Evolutionary conservation across 2,797 vertebrate species (phyloP).

Genomic region (Acanthurus leucopareius): DNA sequence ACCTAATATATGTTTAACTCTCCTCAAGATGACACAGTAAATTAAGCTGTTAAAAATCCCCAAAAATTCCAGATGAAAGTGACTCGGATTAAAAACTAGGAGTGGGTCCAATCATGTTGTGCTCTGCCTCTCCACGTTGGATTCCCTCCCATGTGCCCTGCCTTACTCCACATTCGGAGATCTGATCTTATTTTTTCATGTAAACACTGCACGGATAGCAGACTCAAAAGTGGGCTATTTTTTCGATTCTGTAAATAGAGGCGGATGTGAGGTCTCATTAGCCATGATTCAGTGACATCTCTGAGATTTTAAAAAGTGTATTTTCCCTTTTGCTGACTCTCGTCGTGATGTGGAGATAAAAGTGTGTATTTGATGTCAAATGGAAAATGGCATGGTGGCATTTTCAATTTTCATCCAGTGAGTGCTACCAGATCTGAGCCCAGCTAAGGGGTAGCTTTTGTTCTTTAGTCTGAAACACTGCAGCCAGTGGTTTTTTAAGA

Average conservation of each 20-base stretch:
- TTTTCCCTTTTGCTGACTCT: slow-evolving; percentile 16
- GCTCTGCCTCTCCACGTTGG: slow-evolving; percentile 8
- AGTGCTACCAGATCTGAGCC: background rate
- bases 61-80: slow-evolving; percentile 2
- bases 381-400: slow-evolving; percentile 22
- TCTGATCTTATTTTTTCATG: slow-evolving; percentile 12
- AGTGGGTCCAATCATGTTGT: background rate
- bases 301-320: slow-evolving; percentile 44
- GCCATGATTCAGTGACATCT: slow-evolving; percentile 25
- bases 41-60: slow-evolving; percentile 14
- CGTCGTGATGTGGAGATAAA: slow-evolving; percentile 10
- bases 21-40: background rate
- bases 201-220: slow-evolving; percentile 21
- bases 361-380: slow-evolving; percentile 32
- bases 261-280: slow-evolving; percentile 43
- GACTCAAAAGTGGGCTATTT: background rate
- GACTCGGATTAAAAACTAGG: background rate
- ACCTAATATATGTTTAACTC: slow-evolving; percentile 24
- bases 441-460: background rate
- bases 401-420: background rate
- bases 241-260: slow-evolving; percentile 14
- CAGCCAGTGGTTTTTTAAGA: slow-evolving; percentile 14
- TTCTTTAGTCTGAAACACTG: background rate
- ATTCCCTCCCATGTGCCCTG: slow-evolving; percentile 25
- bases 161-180: slow-evolving; percentile 27